Evolutionary conservation across 2,113 vertebrate species (phyloP), one percentile per base, ranked within the genome.

Genomic region (Gallinago undulata): DNA sequence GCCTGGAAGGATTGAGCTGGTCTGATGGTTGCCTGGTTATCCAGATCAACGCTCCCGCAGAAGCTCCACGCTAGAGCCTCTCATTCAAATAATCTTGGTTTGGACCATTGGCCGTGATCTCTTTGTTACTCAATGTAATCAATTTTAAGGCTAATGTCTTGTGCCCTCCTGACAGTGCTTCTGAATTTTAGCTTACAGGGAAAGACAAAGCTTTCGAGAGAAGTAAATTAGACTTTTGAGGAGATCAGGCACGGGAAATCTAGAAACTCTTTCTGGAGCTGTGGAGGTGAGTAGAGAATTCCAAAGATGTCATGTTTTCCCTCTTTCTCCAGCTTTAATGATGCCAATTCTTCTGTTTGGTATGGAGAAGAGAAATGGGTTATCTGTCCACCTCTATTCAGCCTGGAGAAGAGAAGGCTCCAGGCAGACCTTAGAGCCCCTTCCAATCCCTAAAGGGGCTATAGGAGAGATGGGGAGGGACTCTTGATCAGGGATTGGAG

Each of bases 61-160:
- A 89, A 95, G 43, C 83, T 90, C 63, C 51, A 39, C 82, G 50
- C 37, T 80, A 37, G 85, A 81, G 74, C 9, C 53, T 72, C 60
- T 86, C 87, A 94, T 95, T 96, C 57, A 84, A 74, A 85, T 93
- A 94, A 90, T 45, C 96, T 91, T 78, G 41, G 53, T 96, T 88
- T 69, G 43, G 77, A 95, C 84, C 35, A 53, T 18, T 90, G 90
- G 39, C 47, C 89, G 23, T 60, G 53, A 95, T 94, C 93, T 93
- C n/a, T 64, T 90, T 89, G 81, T 94, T 90, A 57, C 67, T 19
- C 17, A 35, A 9, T n/a, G 27, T 55, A 30, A 64, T 73, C 45
- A 56, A 63, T 75, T 84, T 77, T 69, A 97, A 91, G 45, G 18
- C 27, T 50, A n/a, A 78, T 87, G 64, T 75, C 68, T 41, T 35